These are phyloP conservation scores for Drosophila prosaltans DNA, from an alignment of 1,140 invertebrate species.

Conservation along the genomic window DNA sequence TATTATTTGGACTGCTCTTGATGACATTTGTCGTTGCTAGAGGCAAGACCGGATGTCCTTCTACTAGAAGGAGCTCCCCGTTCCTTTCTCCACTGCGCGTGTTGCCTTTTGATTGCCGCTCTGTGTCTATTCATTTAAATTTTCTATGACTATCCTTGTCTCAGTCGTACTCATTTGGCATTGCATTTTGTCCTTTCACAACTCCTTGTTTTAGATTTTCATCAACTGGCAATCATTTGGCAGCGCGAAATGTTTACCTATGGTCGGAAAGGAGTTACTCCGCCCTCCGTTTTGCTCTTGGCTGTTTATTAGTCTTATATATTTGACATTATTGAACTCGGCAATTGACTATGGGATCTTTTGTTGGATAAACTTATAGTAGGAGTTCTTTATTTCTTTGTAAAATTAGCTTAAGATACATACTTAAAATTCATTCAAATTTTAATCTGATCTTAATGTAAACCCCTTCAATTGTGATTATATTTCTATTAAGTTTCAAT, in stretches of 20 bases:
- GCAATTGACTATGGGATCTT: background rate
- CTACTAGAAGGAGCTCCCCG: slow-evolving; percentile 24
- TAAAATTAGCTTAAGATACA: too few relatives aligned
- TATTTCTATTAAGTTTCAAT: too few relatives aligned
- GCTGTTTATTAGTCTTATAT: background rate
- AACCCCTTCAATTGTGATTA: too few relatives aligned
- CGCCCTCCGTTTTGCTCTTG: background rate
- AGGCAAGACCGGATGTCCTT: slow-evolving; percentile 73
- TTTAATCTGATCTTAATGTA: too few relatives aligned
- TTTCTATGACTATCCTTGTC: slow-evolving; percentile 39
- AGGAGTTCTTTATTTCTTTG: too few relatives aligned
- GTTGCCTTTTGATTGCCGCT: slow-evolving; percentile 77
- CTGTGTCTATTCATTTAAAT: slow-evolving; percentile 78
- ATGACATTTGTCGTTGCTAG: slow-evolving; percentile 77
- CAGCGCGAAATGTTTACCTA: slow-evolving; percentile 58
- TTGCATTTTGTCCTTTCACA: slow-evolving; percentile 10
- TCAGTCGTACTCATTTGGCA: slow-evolving; percentile 30
- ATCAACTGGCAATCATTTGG: slow-evolving; percentile 70
- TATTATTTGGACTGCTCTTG: slow-evolving; percentile 79
- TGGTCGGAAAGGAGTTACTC: background rate
- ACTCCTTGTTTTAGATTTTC: slow-evolving; percentile 50
- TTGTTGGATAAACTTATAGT: background rate
- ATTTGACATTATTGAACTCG: background rate
- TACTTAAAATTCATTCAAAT: too few relatives aligned
- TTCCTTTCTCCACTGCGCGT: slow-evolving; percentile 30